Conservation (phyloP, 1,140 invertebrate species). For the Stratiolaelaps scimitus region DNA sequence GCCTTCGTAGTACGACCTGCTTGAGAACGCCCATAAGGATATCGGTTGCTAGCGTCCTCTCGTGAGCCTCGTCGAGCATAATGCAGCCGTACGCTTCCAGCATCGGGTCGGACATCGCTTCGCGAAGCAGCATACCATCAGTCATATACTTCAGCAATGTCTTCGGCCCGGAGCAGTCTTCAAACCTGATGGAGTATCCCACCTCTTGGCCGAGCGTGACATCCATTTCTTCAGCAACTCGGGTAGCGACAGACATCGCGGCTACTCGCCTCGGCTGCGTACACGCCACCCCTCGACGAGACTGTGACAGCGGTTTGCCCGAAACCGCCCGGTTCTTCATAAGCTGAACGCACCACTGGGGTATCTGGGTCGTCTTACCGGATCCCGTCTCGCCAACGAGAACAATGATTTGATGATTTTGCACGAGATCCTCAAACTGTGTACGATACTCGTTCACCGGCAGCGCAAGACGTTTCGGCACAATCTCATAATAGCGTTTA, state of each 20-base stretch:
- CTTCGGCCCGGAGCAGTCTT: constrained; percentile 91
- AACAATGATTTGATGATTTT: constrained; percentile 79
- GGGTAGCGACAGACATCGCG: constrained; percentile 94
- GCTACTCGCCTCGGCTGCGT: constrained; percentile 95
- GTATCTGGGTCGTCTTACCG: constrained; percentile 86
- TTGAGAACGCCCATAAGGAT: constrained; percentile 97
- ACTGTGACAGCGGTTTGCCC: constrained; percentile 8
- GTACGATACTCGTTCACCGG: constrained; percentile 96
- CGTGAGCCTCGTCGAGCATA: constrained; percentile 96
- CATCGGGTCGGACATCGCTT: constrained; percentile 98
- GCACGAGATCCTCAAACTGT: constrained; percentile 83
- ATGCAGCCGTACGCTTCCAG: constrained; percentile 86
- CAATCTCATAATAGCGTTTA: constrained; percentile 44
- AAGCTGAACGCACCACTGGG: constrained; percentile 81
- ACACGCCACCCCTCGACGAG: constrained; percentile 74
- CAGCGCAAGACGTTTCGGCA: constrained; percentile 71
- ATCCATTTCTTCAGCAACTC: constrained; percentile 99
- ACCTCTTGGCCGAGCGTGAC: constrained; percentile 92
- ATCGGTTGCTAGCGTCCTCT: constrained; percentile 94
- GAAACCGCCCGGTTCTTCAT: constrained; percentile 49
- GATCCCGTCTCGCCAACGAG: constrained; percentile 91
- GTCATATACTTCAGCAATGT: constrained; percentile 94
- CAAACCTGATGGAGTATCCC: constrained; percentile 98
- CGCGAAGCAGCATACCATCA: constrained; percentile 97
- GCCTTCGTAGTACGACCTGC: constrained; percentile 85